These are phyloP conservation scores for Capromys pilorides DNA, from an alignment of 2,797 vertebrate genomes.

Conservation along the genomic window DNA sequence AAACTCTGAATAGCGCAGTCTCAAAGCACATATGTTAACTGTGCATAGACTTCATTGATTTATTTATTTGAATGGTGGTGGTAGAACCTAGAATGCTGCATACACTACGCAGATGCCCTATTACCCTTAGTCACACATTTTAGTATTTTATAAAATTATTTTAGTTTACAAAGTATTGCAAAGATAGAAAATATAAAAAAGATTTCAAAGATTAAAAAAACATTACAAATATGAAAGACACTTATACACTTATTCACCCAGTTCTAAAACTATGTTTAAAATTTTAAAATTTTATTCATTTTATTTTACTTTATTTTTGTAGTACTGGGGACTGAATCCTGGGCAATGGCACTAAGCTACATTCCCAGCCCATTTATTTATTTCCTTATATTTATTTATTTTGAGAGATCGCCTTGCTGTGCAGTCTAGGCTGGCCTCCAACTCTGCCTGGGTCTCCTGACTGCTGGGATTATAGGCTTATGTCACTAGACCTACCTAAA, in stretches of 20 bases:
- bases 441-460: background rate
- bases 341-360: too few species aligned
- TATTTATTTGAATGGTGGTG: background rate
- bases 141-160: slow-evolving; percentile 8
- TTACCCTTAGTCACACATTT: background rate
- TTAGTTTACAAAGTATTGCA: slow-evolving; percentile 22
- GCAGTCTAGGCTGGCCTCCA: background rate
- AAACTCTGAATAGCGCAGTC: background rate
- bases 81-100: background rate
- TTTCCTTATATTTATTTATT: too few species aligned
- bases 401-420: background rate
- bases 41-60: background rate
- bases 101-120: background rate
- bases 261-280: slow-evolving; percentile 15
- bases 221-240: background rate
- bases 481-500: background rate
- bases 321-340: too few species aligned
- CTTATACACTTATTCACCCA: background rate
- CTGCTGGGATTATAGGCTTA: background rate
- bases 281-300: background rate
- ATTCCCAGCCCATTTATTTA: too few species aligned
- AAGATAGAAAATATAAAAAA: background rate
- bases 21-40: background rate
- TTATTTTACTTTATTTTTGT: too few species aligned
- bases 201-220: background rate